Base-by-base conservation (phyloP, 2,113 vertebrate species). In the Galbula dea region DNA sequence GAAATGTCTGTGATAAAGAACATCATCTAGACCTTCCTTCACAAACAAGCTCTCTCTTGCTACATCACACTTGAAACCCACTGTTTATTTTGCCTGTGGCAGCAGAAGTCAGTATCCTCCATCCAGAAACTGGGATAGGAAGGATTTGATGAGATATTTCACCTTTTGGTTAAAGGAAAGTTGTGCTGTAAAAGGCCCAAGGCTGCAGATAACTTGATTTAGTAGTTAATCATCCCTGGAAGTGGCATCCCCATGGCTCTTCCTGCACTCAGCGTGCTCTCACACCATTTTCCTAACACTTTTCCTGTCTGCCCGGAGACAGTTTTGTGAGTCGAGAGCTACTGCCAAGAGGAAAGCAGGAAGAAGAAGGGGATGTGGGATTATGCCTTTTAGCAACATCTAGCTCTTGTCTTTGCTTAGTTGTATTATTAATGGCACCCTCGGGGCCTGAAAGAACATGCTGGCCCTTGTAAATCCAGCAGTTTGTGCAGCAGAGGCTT, bases 221-320 rank as follows among this genome's bases (percentile, higher is more conserved):
- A 71, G 51, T 22, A 63, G 29, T 7, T 51, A 58, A 39, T 81
- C 73, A 15, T 57, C n/a, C 41, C n/a, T 55, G 24, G 19, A 65
- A 81, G 36, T 2, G 6, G 12, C 1, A 2, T 30, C 39, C 17
- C 59, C 0, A 0, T 58, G 55, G 41, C 30, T 55, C 52, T 78
- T 75, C 57, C 74, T 78, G 52, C 30, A 15, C 59, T 77, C 58
- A 24, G 48, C 2, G 0, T 29, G 48, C 0, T 2, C 49, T 90
- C 22, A 18, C 46, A 36, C 54, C 59, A 10, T 51, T 49, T 69
- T 14, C 22, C 76, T 67, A 67, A 10, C 6, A 11, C 41, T 76
- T 91, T 10, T 19, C 41, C 58, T 57, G 36, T 57, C 79, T 89
- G 66, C 51, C 26, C 0, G 1, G 68, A 84, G 86, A 54, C 13